Evolutionary conservation across 2,797 vertebrate genomes (phyloP).

Genomic region (Pristis pectinata): DNA sequence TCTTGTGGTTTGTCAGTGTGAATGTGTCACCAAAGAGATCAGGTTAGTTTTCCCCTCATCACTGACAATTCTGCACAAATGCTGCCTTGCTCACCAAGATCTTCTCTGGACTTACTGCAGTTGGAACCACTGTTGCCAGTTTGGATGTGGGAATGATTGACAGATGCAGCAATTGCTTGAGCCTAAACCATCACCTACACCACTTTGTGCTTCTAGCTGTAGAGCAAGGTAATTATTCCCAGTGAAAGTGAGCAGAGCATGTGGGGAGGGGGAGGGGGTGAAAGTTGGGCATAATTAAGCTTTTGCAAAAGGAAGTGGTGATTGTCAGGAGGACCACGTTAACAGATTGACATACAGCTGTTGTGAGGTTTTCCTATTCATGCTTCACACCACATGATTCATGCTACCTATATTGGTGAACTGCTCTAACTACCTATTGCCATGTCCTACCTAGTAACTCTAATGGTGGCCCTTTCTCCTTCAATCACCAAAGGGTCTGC

Average conservation of each 20-base stretch:
- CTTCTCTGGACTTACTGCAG: background rate
- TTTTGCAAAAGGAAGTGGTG: background rate
- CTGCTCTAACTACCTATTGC: constrained; percentile 36
- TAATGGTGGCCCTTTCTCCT: background rate
- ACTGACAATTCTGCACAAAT: background rate
- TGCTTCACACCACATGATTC: background rate
- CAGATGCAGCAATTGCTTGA: background rate
- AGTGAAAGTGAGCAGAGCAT: background rate
- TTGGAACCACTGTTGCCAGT: background rate
- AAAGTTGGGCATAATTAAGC: background rate
- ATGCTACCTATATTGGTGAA: background rate
- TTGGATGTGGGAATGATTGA: background rate
- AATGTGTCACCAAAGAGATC: background rate
- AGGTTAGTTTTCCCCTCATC: background rate
- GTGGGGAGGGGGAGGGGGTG: too few species aligned
- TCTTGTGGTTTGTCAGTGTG: too few species aligned
- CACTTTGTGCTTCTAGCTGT: too few species aligned
- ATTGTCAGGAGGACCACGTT: background rate
- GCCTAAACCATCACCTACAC: background rate
- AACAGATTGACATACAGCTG: background rate
- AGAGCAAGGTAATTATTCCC: background rate
- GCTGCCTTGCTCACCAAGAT: too few species aligned
- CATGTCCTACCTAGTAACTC: constrained; percentile 34
- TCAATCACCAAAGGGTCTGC: constrained; percentile 7
- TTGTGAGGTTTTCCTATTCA: background rate